Conservation (phyloP, 2,797 vertebrate species). For the Lerista edwardsae region DNA sequence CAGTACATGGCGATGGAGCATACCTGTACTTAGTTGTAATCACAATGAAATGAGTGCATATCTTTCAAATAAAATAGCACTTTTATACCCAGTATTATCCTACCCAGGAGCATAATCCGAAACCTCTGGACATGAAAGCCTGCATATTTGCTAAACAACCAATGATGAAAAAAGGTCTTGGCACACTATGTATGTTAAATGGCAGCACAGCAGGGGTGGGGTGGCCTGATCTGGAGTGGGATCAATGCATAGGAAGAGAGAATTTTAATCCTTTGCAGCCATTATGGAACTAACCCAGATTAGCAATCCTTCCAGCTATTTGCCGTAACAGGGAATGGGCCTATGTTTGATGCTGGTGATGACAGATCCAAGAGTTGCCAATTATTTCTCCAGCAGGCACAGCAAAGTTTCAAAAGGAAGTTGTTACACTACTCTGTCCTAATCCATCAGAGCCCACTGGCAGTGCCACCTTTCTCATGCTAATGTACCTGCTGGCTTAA, state of each 20-base stretch:
- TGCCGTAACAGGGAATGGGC: no score
- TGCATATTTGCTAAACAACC: neutral
- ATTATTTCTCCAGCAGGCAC: neutral
- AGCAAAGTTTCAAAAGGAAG: neutral
- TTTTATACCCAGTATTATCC: neutral
- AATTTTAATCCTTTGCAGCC: no score
- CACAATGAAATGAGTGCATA: no score
- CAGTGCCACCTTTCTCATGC: conserved; percentile 68
- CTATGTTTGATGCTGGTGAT: neutral
- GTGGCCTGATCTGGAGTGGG: no score
- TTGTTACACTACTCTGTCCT: conserved; percentile 24
- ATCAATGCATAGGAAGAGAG: no score
- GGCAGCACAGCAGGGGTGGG: no score
- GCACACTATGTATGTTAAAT: neutral
- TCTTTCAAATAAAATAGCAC: no score
- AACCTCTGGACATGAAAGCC: neutral
- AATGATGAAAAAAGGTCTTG: neutral
- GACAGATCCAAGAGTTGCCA: neutral
- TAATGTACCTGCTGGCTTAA: conserved; percentile 14
- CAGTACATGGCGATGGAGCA: no score
- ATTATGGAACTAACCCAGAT: no score
- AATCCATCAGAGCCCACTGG: conserved; percentile 62
- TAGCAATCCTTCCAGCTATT: no score
- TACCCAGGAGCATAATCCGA: neutral
- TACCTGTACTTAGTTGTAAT: no score